phyloP scores from a whole-genome alignment of 2,888 invertebrate genomes.

The Conomelus anceps region DNA sequence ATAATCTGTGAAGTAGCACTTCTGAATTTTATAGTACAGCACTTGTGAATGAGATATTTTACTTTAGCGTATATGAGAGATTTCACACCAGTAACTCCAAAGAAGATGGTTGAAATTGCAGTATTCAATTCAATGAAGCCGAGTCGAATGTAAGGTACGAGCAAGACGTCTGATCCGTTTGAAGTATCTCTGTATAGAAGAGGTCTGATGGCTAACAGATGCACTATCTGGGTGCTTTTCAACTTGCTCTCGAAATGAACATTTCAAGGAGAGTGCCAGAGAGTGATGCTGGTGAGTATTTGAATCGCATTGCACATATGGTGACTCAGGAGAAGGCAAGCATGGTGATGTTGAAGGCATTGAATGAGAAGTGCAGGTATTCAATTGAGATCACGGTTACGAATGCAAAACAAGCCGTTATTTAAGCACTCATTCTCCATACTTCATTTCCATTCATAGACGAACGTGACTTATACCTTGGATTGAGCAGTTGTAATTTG shows the following conservation, averaged over 20 bases:
- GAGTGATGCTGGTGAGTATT: neutral
- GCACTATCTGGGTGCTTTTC: neutral
- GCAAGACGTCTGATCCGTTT: neutral
- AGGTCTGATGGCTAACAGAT: neutral
- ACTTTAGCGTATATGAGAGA: neutral
- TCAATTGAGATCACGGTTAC: too few species aligned
- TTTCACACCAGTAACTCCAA: neutral
- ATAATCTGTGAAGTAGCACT: too few species aligned
- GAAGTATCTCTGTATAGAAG: neutral
- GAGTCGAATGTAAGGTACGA: neutral
- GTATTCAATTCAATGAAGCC: neutral
- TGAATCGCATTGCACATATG: neutral
- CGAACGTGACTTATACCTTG: too few species aligned
- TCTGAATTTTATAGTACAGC: neutral
- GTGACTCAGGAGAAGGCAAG: neutral
- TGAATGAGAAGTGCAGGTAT: too few species aligned
- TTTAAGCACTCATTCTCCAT: too few species aligned
- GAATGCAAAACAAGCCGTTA: too few species aligned
- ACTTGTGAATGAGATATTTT: neutral
- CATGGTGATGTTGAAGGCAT: too few species aligned
- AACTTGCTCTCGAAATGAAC: neutral
- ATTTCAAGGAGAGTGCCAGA: neutral
- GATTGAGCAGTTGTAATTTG: too few species aligned
- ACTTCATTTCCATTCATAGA: too few species aligned
- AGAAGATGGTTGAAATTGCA: neutral